Base-by-base conservation (phyloP, 2,113 vertebrate species). In the Salvator merianae region DNA sequence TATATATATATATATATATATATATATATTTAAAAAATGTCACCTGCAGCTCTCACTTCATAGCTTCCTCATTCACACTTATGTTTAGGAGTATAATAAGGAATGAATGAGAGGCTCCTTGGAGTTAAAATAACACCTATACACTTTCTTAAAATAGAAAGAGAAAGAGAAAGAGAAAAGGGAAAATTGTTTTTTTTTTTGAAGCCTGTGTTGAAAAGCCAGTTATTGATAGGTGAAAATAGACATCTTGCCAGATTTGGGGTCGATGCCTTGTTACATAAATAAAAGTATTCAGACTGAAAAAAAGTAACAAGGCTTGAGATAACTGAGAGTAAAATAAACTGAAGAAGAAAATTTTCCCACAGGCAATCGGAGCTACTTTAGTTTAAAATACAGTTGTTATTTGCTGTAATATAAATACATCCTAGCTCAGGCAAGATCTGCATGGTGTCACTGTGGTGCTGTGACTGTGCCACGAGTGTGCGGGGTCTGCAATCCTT, bases 161-260 rank as follows among this genome's bases (percentile, higher is more conserved):
- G 43, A 47, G 43, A 9, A 9, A n/a, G 43, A 9, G 43, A 47
- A 47, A 47, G 6, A 47, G 43, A 47, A 47, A 47, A 47, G 43
- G 43, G 2, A 47, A 47, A 47, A 47, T 47, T 47, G 43, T 7
- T 47, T 47, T 43, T 89, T 2, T 28, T 43, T 89, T 2, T 28
- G 63, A 88, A 93, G 93, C 40, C 72, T 55, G 0, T 89, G 79
- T 77, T 89, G 90, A 81, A 90, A 83, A 87, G 59, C 50, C 71
- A 92, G 76, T 72, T 88, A 88, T 30, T 88, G 83, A 83, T 80
- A 85, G 34, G 30, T 38, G 24, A 70, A 43, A 80, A 86, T n/a
- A 84, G 1, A 30, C 1, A 84, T 83, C 66, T 89, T 79, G 14
- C 68, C 85, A 81, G 34, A 6, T 22, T 88, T 88, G 28, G 5